phyloP scores from a whole-genome alignment of 2,113 vertebrate species.

The Pomatorhinus ruficollis region DNA sequence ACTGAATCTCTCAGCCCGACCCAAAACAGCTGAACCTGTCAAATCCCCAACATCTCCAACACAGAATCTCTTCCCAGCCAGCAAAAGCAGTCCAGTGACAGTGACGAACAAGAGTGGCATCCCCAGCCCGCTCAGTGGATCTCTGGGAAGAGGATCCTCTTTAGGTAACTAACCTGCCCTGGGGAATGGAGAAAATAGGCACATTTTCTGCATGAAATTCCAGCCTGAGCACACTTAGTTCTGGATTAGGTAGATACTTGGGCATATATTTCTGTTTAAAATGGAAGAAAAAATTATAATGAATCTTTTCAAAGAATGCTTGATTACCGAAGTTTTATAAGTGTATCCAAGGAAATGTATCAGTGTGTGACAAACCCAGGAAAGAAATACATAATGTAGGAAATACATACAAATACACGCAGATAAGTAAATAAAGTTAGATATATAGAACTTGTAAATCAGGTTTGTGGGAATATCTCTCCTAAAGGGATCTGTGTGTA shows the following conservation, averaged over 20 bases:
- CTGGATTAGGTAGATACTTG: background rate
- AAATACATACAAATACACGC: background rate
- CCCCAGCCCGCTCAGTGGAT: constrained; percentile 86
- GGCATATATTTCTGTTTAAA: background rate
- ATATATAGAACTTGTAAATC: background rate
- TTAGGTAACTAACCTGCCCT: constrained; percentile 82
- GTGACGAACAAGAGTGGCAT: constrained; percentile 87
- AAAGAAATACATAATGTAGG: background rate
- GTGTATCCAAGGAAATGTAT: background rate
- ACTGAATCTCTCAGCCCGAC: constrained; percentile 95
- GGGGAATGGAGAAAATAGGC: background rate
- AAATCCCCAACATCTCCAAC: constrained; percentile 95
- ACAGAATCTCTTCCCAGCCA: constrained; percentile 89
- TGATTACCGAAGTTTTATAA: background rate
- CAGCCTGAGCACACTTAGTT: background rate
- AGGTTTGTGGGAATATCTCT: background rate
- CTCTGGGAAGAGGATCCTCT: constrained; percentile 90
- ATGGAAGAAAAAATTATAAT: background rate
- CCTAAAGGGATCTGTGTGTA: background rate
- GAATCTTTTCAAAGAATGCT: background rate
- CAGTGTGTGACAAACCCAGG: background rate
- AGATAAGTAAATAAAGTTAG: background rate
- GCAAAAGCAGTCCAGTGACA: constrained; percentile 91
- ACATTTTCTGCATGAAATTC: background rate
- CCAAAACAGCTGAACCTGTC: constrained; percentile 91